phyloP scores from a whole-genome alignment of 1,140 invertebrate genomes.

The Ceratitis capitata region DNA sequence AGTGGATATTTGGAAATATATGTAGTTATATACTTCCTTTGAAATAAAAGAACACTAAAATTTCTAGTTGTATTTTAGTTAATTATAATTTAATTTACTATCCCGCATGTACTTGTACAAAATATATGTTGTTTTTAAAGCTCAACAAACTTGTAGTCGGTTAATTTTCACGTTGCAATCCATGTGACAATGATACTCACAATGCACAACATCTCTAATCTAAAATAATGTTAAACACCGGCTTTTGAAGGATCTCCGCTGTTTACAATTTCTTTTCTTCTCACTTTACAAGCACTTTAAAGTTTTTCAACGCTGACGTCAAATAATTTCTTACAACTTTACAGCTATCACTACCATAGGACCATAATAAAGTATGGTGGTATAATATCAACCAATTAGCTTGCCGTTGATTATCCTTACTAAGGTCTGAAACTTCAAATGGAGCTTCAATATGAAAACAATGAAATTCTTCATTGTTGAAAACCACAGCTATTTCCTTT shows the following conservation, averaged over 20 bases:
- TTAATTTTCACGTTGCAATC: background rate
- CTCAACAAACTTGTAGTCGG: background rate
- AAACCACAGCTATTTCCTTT: background rate
- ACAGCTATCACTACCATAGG: background rate
- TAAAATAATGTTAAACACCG: background rate
- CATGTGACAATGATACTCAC: background rate
- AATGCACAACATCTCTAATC: background rate
- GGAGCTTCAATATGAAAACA: background rate
- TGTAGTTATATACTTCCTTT: background rate
- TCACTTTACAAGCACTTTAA: background rate
- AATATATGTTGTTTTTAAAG: background rate
- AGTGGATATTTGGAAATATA: background rate
- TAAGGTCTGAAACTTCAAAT: background rate
- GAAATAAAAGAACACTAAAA: background rate
- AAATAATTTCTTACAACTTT: background rate
- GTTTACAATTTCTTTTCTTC: background rate
- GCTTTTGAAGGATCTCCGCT: background rate
- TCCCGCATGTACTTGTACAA: too few relatives aligned
- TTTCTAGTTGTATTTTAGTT: background rate
- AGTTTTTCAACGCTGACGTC: background rate
- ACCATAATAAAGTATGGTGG: background rate
- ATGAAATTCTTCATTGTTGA: background rate
- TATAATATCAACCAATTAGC: background rate
- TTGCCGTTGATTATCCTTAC: background rate
- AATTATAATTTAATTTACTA: background rate